phyloP scores from a whole-genome alignment of 2,113 vertebrate genomes.

The Lampris megalopsis region DNA sequence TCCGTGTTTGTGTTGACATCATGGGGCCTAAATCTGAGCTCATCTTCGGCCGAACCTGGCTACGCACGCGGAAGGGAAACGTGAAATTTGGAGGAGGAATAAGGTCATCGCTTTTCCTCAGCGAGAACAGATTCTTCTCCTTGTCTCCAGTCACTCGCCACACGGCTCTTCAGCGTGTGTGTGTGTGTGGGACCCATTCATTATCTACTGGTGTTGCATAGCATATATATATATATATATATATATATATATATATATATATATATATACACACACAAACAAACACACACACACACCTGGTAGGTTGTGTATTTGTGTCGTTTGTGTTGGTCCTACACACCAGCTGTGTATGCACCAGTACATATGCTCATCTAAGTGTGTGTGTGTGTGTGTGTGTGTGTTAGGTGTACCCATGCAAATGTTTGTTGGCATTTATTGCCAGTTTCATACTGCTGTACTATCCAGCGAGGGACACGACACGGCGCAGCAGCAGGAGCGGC shows the following conservation, averaged over 20 bases:
- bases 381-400: neutral
- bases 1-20: slow-evolving; percentile 86
- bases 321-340: too few species aligned
- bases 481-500: slow-evolving; percentile 67
- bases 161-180: slow-evolving; percentile 45
- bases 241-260: slow-evolving; percentile 42
- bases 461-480: slow-evolving; percentile 59
- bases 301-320: too few species aligned
- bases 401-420: slow-evolving; percentile 33
- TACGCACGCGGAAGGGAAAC: slow-evolving; percentile 57
- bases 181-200: slow-evolving; percentile 67
- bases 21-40: slow-evolving; percentile 85
- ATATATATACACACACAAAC: slow-evolving; percentile 26
- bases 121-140: slow-evolving; percentile 72
- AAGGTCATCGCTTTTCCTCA: slow-evolving; percentile 75
- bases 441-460: slow-evolving; percentile 69
- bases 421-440: slow-evolving; percentile 66
- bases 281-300: too few species aligned
- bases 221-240: slow-evolving; percentile 41
- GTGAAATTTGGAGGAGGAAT: slow-evolving; percentile 66
- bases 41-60: slow-evolving; percentile 72
- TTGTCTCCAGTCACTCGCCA: slow-evolving; percentile 66
- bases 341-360: slow-evolving; percentile 40
- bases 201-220: slow-evolving; percentile 59
- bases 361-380: neutral